phyloP scores from a whole-genome alignment of 2,113 vertebrate genomes.

The Hyperopisus bebe region DNA sequence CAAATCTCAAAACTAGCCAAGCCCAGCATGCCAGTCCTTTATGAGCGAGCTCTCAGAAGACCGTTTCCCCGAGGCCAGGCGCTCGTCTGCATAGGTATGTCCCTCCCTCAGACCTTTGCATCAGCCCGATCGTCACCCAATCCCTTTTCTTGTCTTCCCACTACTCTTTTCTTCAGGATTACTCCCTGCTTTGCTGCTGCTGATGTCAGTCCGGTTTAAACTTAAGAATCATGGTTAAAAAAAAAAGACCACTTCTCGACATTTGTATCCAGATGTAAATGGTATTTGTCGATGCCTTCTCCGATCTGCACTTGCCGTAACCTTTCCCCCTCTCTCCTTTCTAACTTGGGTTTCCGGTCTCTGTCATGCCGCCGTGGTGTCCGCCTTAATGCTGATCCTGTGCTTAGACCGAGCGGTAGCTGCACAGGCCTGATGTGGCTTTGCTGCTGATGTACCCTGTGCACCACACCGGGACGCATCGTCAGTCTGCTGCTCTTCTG shows the following conservation, averaged over 20 bases:
- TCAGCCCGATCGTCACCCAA: slow-evolving; percentile 23
- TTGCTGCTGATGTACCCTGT: neutral
- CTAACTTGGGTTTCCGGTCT: neutral
- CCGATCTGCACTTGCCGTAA: neutral
- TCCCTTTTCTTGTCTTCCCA: slow-evolving; percentile 9
- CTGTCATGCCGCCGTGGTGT: neutral
- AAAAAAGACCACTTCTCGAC: neutral
- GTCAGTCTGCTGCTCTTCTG: neutral
- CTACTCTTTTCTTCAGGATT: slow-evolving; percentile 22
- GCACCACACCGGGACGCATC: too few species aligned
- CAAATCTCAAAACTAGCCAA: slow-evolving; percentile 96
- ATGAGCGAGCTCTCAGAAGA: slow-evolving; percentile 99
- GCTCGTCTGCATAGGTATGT: slow-evolving; percentile 93
- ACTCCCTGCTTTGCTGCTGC: slow-evolving; percentile 29
- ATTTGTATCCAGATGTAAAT: neutral
- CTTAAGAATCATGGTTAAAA: neutral
- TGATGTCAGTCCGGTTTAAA: neutral
- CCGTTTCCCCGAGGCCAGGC: slow-evolving; percentile 85
- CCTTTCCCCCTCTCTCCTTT: neutral
- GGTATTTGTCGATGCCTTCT: neutral
- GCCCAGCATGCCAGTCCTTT: slow-evolving; percentile 98
- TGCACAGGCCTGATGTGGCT: neutral
- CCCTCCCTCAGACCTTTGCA: slow-evolving; percentile 28
- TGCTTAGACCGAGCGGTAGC: neutral
- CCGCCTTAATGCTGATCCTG: neutral